Evolutionary conservation across 2,888 invertebrate species (phyloP).

Genomic region (Diploptera punctata): DNA sequence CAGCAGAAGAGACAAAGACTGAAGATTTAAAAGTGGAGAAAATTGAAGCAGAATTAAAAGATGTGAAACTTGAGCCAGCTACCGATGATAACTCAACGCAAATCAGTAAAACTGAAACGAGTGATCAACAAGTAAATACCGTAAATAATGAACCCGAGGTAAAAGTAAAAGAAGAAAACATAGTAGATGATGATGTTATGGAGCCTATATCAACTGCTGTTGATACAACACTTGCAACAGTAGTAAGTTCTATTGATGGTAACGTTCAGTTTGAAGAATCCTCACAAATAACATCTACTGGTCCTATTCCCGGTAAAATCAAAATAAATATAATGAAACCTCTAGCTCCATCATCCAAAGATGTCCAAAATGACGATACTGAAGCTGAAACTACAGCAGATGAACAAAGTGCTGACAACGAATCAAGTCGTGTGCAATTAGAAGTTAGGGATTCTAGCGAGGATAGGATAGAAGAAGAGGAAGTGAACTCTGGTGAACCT

Average conservation of each 20-base stretch:
- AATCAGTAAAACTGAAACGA: not conserved
- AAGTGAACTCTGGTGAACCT: constrained; percentile 51
- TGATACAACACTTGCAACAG: constrained; percentile 63
- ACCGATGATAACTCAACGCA: not conserved
- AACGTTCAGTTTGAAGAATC: constrained; percentile 72
- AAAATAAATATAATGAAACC: constrained; percentile 84
- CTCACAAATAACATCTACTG: constrained; percentile 56
- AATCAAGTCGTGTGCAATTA: not conserved
- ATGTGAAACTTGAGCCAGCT: not conserved
- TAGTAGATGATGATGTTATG: constrained; percentile 1
- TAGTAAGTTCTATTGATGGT: constrained; percentile 75
- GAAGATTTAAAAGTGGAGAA: not conserved
- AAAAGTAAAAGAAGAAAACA: constrained; percentile 31
- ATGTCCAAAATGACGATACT: constrained; percentile 44
- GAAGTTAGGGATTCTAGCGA: constrained; percentile 19
- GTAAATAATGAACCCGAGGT: constrained; percentile 24
- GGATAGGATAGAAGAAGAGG: constrained; percentile 24
- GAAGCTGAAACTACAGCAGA: not conserved
- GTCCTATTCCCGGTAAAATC: constrained; percentile 64
- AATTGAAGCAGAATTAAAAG: not conserved
- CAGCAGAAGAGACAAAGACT: not conserved
- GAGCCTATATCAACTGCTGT: constrained; percentile 47
- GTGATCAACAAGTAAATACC: constrained; percentile 6
- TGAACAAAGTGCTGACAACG: constrained; percentile 33
- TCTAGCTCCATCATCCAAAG: constrained; percentile 49